Evolutionary conservation across 2,888 invertebrate species (phyloP), one percentile per base, ranked within the genome.

Genomic region (Lomographa bimaculata): DNA sequence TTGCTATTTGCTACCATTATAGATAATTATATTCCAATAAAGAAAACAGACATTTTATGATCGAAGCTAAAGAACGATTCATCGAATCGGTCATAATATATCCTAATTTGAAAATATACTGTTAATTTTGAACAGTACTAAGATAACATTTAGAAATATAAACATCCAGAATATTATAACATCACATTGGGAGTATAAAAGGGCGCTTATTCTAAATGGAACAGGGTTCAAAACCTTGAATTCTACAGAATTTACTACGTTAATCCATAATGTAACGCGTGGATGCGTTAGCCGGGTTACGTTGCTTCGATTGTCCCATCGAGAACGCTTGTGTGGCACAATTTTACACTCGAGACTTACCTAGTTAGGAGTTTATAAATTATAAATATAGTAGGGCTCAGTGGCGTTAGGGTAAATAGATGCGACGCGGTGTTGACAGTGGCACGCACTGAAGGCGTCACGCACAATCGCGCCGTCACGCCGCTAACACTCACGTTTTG

Each of bases 281-380:
- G 12, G 53, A 51, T 54, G 54, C 46, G 53, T 44, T 60, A 54
- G 51, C 54, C 54, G 7, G 52, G 48, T 66, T 65, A 42, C 35
- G 58, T 70, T 68, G 67, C 77, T 75, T 80, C 66, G 60, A 63
- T 71, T 69, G 71, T 75, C 70, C 77, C 71, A 68, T 73, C 62
- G 69, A 73, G 67, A 72, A 71, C 64, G 76, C 78, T 81, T 81
- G 62, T 77, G 78, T 76, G 84, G 86, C 87, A 87, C 86, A 85
- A 85, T 82, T 79, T 77, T 79, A 82, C 80, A 83, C 76, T 74
- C 65, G 71, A 77, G 66, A 77, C 71, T 80, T 83, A 75, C 70
- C 78, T 83, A 84, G 83, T 79, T 84, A 85, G 84, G 83, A 74
- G 66, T 75, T 80, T 76, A 79, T 77, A 76, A 84, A 81, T 81